phyloP scores from a whole-genome alignment of 2,888 invertebrate genomes.

The Nomada fabriciana region DNA sequence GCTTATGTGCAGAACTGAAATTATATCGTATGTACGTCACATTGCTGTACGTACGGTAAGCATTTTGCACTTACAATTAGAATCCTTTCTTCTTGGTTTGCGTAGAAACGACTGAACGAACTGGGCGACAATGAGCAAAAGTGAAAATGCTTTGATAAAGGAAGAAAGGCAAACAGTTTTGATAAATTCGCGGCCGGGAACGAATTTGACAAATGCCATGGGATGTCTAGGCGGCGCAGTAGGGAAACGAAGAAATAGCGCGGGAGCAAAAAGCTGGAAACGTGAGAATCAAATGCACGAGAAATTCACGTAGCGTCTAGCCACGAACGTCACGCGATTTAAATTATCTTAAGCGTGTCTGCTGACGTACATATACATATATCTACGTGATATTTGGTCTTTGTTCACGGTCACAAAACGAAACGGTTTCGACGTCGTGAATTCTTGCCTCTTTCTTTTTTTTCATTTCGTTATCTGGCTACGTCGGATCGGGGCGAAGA shows the following conservation, averaged over 20 bases:
- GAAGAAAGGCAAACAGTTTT: no score
- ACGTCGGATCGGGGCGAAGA: neutral
- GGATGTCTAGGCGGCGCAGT: neutral
- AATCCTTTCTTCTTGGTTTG: no score
- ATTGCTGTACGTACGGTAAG: no score
- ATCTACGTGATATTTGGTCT: constrained; percentile 2
- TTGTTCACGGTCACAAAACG: constrained; percentile 39
- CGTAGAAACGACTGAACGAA: no score
- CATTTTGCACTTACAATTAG: no score
- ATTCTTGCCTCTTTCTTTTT: constrained; percentile 16
- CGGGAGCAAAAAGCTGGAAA: constrained; percentile 12
- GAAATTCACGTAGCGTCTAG: constrained; percentile 35
- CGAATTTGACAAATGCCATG: neutral
- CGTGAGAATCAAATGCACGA: constrained; percentile 20
- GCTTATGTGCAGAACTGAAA: no score
- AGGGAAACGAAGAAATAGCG: neutral
- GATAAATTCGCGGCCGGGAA: no score
- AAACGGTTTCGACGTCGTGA: constrained; percentile 20
- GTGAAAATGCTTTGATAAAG: no score
- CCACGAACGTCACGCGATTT: constrained; percentile 34
- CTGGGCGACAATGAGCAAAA: no score
- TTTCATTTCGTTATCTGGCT: neutral
- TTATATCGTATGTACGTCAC: no score
- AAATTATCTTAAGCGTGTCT: constrained; percentile 37
- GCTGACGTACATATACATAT: constrained; percentile 6